Percentiles rank a stretch among this genome's conserved stretches.
Evolutionary conservation across 2,888 invertebrate genomes (phyloP).

Genomic region (Leptopilina drosophilae): DNA sequence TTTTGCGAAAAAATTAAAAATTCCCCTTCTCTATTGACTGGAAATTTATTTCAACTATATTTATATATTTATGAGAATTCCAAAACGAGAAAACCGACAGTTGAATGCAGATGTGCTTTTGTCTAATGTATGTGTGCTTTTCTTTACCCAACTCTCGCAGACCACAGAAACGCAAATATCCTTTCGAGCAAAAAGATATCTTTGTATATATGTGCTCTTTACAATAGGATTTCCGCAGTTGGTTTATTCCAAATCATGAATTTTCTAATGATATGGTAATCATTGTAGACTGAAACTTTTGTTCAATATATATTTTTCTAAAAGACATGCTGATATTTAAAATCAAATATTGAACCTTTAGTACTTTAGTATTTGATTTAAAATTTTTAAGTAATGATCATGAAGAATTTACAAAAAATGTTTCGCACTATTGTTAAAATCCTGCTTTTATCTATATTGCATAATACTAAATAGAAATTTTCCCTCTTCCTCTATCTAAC

Average conservation of each 20-base stretch:
- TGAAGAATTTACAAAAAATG: not conserved
- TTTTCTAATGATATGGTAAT: conserved; percentile 5
- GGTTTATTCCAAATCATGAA: conserved; percentile 20
- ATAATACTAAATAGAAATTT: conserved; percentile 17
- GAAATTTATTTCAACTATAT: not conserved
- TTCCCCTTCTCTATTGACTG: not conserved
- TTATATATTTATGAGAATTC: not conserved
- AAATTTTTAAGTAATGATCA: not conserved
- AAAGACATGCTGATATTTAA: not conserved
- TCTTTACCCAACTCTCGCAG: conserved; percentile 2
- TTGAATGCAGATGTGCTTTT: conserved; percentile 15
- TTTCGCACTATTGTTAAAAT: not conserved
- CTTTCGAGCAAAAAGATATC: not conserved
- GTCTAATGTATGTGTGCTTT: conserved; percentile 15
- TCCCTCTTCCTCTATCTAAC: conserved; percentile 26
- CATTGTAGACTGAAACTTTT: conserved; percentile 9
- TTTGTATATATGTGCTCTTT: not conserved
- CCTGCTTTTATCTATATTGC: not conserved
- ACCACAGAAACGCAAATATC: not conserved
- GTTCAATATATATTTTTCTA: not conserved
- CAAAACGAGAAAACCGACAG: not conserved
- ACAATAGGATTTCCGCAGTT: conserved; percentile 3
- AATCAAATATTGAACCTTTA: not conserved
- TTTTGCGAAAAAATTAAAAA: not conserved
- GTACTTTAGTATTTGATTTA: not conserved